phyloP scores from a whole-genome alignment of 1,140 invertebrate genomes.

The Drosophila leontia region DNA sequence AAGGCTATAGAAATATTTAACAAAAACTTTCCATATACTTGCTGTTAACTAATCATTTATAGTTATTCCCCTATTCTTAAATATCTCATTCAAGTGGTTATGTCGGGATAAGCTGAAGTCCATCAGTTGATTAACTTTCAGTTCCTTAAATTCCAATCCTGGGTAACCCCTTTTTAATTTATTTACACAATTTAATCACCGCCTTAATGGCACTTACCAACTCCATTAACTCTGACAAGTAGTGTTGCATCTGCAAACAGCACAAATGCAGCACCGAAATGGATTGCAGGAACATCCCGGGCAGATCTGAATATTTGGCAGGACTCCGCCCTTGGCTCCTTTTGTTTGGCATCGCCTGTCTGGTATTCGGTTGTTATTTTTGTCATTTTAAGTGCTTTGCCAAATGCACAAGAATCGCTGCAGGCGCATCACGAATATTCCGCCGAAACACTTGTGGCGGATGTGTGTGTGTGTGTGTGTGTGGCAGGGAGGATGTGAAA shows the following conservation, averaged over 20 bases:
- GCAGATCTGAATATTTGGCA: slow-evolving; percentile 31
- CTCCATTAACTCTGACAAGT: slow-evolving; percentile 1
- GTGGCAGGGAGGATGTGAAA: not conserved
- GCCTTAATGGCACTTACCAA: slow-evolving; percentile 14
- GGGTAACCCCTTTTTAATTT: not conserved
- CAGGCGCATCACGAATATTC: slow-evolving; percentile 50
- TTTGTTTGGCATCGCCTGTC: slow-evolving; percentile 48
- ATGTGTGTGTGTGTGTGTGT: not conserved
- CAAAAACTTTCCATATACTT: not conserved
- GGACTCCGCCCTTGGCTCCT: slow-evolving; percentile 9
- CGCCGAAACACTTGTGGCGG: slow-evolving; percentile 35
- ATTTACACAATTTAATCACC: not conserved
- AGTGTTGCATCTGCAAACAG: slow-evolving; percentile 4
- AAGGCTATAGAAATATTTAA: not conserved
- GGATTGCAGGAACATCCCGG: slow-evolving; percentile 34
- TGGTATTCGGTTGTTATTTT: slow-evolving; percentile 55
- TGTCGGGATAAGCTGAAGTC: no score
- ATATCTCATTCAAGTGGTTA: not conserved
- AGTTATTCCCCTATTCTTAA: not conserved
- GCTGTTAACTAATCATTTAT: not conserved
- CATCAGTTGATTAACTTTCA: not conserved
- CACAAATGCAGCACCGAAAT: slow-evolving; percentile 15
- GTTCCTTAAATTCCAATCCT: not conserved
- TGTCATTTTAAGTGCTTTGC: slow-evolving; percentile 71
- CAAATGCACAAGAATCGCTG: slow-evolving; percentile 68